Conservation (phyloP, 1,140 invertebrate genomes). For the Arion vulgaris region DNA sequence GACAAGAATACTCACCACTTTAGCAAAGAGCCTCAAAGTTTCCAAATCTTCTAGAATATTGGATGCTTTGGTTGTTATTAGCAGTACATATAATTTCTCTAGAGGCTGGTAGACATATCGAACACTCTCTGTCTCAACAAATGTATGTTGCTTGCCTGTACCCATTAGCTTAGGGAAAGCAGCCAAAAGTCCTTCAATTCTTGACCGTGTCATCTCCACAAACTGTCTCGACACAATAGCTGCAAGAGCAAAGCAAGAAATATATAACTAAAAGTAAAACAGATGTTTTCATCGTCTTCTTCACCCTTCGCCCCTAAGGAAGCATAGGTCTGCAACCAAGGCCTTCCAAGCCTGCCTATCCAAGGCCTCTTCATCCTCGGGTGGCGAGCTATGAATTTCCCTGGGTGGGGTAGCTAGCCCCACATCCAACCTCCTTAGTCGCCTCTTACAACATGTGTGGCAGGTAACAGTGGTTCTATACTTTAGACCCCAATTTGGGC, state of each 20-base stretch:
- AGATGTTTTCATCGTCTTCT: too few relatives aligned
- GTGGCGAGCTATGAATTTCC: too few relatives aligned
- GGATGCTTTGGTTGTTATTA: conserved; percentile 98
- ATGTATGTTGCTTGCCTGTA: conserved; percentile 97
- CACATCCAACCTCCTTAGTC: too few relatives aligned
- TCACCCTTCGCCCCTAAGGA: too few relatives aligned
- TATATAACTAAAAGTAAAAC: too few relatives aligned
- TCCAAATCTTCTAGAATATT: conserved; percentile 99
- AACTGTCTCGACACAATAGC: conserved; percentile 97
- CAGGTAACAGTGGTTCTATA: too few relatives aligned
- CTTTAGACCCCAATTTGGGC: too few relatives aligned
- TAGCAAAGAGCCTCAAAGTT: conserved; percentile 94
- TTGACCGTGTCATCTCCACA: conserved; percentile 99
- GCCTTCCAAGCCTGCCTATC: too few relatives aligned
- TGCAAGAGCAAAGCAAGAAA: conserved; percentile 73
- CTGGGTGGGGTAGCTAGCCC: too few relatives aligned
- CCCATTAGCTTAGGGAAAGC: conserved; percentile 98
- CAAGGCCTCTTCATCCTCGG: too few relatives aligned
- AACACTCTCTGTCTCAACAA: conserved; percentile 99
- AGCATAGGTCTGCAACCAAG: too few relatives aligned
- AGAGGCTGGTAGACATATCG: conserved; percentile 97
- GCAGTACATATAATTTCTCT: conserved; percentile 96
- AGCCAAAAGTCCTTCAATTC: conserved; percentile 98
- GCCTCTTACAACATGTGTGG: too few relatives aligned
- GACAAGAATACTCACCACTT: conserved; percentile 91